These are phyloP conservation scores for Zaprionus inermis DNA, from an alignment of 1,140 invertebrate species.

Conservation along the genomic window DNA sequence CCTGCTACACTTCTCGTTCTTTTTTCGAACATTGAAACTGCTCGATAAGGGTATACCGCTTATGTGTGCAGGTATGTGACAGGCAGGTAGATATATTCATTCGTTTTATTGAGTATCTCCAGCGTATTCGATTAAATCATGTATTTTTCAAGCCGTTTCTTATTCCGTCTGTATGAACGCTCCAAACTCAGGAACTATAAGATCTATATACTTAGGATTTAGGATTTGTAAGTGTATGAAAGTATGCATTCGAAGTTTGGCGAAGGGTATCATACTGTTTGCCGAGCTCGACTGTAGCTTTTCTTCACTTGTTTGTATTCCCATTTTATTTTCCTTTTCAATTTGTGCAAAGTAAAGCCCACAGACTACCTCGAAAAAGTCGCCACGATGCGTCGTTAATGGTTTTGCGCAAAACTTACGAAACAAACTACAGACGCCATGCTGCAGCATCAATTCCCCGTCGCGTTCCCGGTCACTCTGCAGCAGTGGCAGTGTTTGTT, in stretches of 20 bases:
- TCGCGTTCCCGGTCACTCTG: not conserved
- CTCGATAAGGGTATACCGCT: not conserved
- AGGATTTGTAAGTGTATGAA: too few relatives aligned
- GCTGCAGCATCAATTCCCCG: constrained; percentile 20
- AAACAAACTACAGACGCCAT: constrained; percentile 67
- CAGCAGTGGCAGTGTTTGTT: not conserved
- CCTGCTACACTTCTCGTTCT: not conserved
- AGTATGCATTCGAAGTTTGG: too few relatives aligned
- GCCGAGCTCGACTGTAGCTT: not conserved
- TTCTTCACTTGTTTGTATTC: constrained; percentile 11
- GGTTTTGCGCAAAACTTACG: constrained; percentile 76
- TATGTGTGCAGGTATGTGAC: not conserved
- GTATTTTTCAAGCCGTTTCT: not conserved
- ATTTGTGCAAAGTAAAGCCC: constrained; percentile 51
- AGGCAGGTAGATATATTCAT: not conserved
- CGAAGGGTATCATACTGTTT: too few relatives aligned
- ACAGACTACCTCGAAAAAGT: constrained; percentile 35
- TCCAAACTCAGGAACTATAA: not conserved
- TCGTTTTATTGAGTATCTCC: not conserved
- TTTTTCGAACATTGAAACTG: not conserved
- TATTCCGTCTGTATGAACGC: not conserved
- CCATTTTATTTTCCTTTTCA: constrained; percentile 57
- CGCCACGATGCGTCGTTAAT: constrained; percentile 74
- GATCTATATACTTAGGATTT: not conserved
- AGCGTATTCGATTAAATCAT: too few relatives aligned